Evolutionary conservation across 2,113 vertebrate genomes (phyloP), one percentile per base, ranked within the genome.

Genomic region (Nothoprocta pentlandii): DNA sequence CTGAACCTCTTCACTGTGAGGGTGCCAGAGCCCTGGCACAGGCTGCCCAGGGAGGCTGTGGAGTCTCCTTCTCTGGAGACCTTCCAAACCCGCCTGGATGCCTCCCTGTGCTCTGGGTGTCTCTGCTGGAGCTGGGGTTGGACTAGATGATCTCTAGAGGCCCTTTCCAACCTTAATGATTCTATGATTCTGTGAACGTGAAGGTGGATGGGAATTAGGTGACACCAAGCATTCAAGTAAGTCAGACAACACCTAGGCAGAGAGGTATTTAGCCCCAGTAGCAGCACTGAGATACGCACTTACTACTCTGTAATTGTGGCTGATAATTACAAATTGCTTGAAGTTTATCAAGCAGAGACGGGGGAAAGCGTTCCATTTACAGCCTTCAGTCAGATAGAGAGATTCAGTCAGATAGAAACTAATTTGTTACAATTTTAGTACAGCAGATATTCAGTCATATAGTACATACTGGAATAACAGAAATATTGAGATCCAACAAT

Each of bases 181-280:
- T 39, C 36, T 39, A 8, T 39, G 36, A 39, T 39, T 39, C 36
- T 39, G 36, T 39, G 36, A 39, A 20, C 32, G 22, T 7, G 49
- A 42, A 61, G 28, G 26, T 25, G 61, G 70, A 46, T 2, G 44
- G 3, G 28, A 93, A 49, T 54, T 46, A 80, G 16, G 26, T 26
- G 36, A 9, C 28, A 80, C 44, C 16, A 11, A 23, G 49, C 30
- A 63, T 16, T 8, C 5, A 32, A 70, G 19, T 83, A 58, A 44
- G 10, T 56, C 0, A 0, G 10, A 79, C 23, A 20, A n/a, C 41
- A 69, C 12, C 10, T 4, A 16, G 20, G 10, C 11, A 83, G 36
- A 73, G 39, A 51, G 23, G 7, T 23, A 11, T 13, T 70, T 83
- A 32, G 17, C 70, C 46, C 42, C 42, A 22, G 30, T 2, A 67